Percentiles rank a stretch among this genome's conserved stretches.
Evolutionary conservation across 2,888 invertebrate genomes (phyloP).

Genomic region (Eilema caniola): DNA sequence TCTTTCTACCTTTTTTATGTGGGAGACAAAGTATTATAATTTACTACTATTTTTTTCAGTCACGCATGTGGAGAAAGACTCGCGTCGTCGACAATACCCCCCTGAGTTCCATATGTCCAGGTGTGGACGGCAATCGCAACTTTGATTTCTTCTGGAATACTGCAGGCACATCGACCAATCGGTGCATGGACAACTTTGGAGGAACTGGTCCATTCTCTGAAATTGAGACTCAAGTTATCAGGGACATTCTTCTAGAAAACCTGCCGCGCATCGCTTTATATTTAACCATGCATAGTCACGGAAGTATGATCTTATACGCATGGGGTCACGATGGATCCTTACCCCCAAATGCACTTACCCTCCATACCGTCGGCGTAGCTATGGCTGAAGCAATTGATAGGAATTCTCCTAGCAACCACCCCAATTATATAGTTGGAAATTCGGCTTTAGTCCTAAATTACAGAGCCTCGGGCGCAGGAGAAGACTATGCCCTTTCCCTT

Average conservation of each 20-base stretch:
- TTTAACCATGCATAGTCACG: slow-evolving; percentile 92
- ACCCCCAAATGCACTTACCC: slow-evolving; percentile 79
- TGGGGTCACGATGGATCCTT: slow-evolving; percentile 88
- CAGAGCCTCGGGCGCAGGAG: slow-evolving; percentile 88
- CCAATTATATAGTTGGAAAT: slow-evolving; percentile 85
- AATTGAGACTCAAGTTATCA: slow-evolving; percentile 87
- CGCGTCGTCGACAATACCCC: slow-evolving; percentile 78
- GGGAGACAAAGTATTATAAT: background rate
- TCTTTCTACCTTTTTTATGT: background rate
- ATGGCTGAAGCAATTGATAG: slow-evolving; percentile 74
- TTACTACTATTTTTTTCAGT: slow-evolving; percentile 68
- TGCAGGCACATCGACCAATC: slow-evolving; percentile 83
- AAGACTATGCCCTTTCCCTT: slow-evolving; percentile 88
- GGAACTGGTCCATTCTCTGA: slow-evolving; percentile 89
- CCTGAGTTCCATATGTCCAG: slow-evolving; percentile 81
- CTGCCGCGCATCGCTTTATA: slow-evolving; percentile 87
- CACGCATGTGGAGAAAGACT: slow-evolving; percentile 90
- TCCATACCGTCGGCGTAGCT: slow-evolving; percentile 73
- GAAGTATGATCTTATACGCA: slow-evolving; percentile 90
- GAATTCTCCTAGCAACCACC: slow-evolving; percentile 66
- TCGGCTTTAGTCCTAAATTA: slow-evolving; percentile 83
- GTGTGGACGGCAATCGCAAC: slow-evolving; percentile 93
- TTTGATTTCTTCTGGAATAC: slow-evolving; percentile 91
- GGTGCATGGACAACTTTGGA: slow-evolving; percentile 88
- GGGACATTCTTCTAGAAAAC: slow-evolving; percentile 85